Percentiles rank a stretch among this genome's conserved stretches.
These are phyloP conservation scores for Helicoverpa assulta DNA, from an alignment of 2,888 invertebrate species.

Conservation along the genomic window DNA sequence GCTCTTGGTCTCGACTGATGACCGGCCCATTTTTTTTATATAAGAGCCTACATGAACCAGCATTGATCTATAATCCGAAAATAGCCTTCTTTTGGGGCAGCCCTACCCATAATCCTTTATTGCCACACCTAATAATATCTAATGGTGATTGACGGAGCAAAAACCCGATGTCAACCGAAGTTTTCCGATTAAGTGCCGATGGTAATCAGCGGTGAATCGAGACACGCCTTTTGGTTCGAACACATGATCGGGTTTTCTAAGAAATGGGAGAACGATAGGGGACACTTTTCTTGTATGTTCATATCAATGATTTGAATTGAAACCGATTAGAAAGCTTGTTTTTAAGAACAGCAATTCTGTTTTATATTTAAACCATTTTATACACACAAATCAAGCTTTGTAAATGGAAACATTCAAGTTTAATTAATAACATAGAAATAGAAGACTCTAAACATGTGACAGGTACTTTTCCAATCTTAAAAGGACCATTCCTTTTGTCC, in stretches of 20 bases:
- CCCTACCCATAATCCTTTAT: conserved; percentile 59
- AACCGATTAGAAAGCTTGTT: no score
- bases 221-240: conserved; percentile 28
- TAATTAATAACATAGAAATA: no score
- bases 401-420: no score
- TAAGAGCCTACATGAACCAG: not conserved
- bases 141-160: conserved; percentile 76
- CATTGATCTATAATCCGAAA: conserved; percentile 16
- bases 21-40: no score
- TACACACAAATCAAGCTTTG: no score
- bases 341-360: no score
- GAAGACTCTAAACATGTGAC: no score
- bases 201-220: conserved; percentile 66
- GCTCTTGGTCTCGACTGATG: no score
- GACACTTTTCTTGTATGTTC: not conserved
- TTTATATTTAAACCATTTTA: no score
- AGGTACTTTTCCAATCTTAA: no score
- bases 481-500: no score
- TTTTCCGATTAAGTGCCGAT: conserved; percentile 72
- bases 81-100: conserved; percentile 24
- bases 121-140: conserved; percentile 67
- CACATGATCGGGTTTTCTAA: not conserved
- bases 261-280: not conserved
- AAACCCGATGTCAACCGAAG: conserved; percentile 72
- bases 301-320: no score